Conservation (phyloP, 2,113 vertebrate species). For the Vidua macroura region DNA sequence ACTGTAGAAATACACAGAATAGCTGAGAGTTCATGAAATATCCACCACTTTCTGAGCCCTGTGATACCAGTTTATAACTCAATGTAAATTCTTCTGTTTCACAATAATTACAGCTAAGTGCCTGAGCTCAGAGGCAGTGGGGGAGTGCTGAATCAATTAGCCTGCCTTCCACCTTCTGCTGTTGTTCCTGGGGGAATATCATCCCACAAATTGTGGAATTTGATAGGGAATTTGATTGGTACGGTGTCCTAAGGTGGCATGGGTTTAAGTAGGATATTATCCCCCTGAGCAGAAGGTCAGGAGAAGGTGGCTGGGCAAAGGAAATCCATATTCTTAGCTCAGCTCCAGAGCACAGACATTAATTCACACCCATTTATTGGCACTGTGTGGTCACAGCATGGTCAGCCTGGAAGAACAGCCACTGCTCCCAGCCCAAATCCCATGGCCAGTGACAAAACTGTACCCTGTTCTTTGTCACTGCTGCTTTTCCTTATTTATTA, state of each 20-base stretch:
- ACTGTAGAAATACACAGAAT: not conserved
- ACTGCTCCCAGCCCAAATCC: not conserved
- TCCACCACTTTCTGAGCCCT: not conserved
- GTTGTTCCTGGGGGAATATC: conserved; percentile 1
- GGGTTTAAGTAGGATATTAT: not conserved
- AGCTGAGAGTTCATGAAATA: not conserved
- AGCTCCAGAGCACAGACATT: not conserved
- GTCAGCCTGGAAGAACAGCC: not conserved
- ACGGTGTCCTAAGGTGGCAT: not conserved
- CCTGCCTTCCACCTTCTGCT: not conserved
- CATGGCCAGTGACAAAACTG: rapidly evolving
- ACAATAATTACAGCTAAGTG: conserved; percentile 1
- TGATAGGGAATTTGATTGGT: not conserved
- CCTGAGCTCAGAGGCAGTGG: not conserved
- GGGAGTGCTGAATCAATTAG: conserved; percentile 22
- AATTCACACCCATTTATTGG: not conserved
- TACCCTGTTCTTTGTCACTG: not conserved
- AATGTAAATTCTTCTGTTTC: not conserved
- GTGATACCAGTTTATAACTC: not conserved
- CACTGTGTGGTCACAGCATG: not conserved
- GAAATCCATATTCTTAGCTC: not conserved
- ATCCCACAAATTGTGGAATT: not conserved
- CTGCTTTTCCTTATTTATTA: not conserved
- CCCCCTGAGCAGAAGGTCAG: not conserved
- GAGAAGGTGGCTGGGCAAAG: not conserved